These are phyloP conservation scores for Chymomyza costata DNA, from an alignment of 1,140 invertebrate genomes.

Conservation along the genomic window DNA sequence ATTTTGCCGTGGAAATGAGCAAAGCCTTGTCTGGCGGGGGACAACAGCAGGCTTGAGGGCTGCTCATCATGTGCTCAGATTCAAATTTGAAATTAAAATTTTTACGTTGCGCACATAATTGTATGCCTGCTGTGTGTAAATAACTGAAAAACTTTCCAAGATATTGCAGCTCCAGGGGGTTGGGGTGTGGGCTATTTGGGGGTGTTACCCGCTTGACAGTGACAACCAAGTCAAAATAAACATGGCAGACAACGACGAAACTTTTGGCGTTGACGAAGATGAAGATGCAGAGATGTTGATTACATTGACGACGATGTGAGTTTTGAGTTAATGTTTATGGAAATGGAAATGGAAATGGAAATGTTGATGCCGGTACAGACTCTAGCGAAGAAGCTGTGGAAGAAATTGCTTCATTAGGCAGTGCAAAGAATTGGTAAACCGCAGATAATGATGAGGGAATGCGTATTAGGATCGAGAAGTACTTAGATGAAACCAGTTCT, in stretches of 20 bases:
- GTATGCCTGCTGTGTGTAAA: constrained; percentile 30
- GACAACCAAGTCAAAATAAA: constrained; percentile 15
- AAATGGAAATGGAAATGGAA: no score
- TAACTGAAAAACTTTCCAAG: background rate
- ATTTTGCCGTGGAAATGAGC: constrained; percentile 32
- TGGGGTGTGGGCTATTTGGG: constrained; percentile 13
- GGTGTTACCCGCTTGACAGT: constrained; percentile 8
- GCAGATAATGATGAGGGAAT: no score
- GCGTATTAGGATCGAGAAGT: no score
- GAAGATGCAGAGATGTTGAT: constrained; percentile 6
- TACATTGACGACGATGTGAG: background rate
- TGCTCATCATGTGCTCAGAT: constrained; percentile 11
- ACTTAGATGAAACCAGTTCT: no score
- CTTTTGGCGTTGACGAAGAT: constrained; percentile 4
- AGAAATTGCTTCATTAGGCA: no score
- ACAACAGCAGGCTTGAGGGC: no score
- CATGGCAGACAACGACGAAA: constrained; percentile 7
- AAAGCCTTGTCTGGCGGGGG: constrained; percentile 7
- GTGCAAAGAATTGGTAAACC: no score
- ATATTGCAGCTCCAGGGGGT: background rate
- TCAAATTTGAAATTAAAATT: constrained; percentile 72
- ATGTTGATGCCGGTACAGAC: no score
- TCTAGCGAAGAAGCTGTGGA: no score
- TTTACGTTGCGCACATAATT: constrained; percentile 64
- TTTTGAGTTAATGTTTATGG: no score